Conservation (phyloP, 35 echinoderm and acorn worm genomes). For the Chiridota heheva region DNA sequence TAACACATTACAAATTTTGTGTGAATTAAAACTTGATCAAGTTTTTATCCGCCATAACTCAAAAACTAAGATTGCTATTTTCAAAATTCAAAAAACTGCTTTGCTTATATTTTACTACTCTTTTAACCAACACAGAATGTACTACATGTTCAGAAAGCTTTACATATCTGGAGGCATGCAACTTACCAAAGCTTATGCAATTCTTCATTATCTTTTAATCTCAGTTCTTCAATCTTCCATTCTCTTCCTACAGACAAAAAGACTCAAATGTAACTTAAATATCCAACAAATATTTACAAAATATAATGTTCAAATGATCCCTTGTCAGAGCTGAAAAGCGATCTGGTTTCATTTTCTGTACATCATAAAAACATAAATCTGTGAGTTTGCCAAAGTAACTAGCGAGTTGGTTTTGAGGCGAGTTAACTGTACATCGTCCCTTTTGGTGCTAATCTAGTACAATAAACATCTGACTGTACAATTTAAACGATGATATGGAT, state of each 20-base stretch:
- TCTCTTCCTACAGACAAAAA: constrained; percentile 44
- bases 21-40: background rate
- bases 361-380: background rate
- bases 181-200: constrained; percentile 95
- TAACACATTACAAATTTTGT: background rate
- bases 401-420: background rate
- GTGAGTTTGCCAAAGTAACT: background rate
- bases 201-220: constrained; percentile 81
- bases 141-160: too few relatives aligned
- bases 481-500: too few relatives aligned
- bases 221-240: constrained; percentile 81
- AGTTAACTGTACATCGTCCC: too few relatives aligned
- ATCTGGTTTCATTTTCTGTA: background rate
- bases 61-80: background rate
- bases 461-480: too few relatives aligned
- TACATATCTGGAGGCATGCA: background rate
- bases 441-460: too few relatives aligned
- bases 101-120: background rate
- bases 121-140: background rate
- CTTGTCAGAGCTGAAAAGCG: background rate
- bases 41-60: background rate
- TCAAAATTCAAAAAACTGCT: background rate
- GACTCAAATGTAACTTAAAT: too few relatives aligned
- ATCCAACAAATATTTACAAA: too few relatives aligned
- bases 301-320: background rate